Evolutionary conservation across 2,888 invertebrate genomes (phyloP).

Genomic region (Agrypnus murinus): DNA sequence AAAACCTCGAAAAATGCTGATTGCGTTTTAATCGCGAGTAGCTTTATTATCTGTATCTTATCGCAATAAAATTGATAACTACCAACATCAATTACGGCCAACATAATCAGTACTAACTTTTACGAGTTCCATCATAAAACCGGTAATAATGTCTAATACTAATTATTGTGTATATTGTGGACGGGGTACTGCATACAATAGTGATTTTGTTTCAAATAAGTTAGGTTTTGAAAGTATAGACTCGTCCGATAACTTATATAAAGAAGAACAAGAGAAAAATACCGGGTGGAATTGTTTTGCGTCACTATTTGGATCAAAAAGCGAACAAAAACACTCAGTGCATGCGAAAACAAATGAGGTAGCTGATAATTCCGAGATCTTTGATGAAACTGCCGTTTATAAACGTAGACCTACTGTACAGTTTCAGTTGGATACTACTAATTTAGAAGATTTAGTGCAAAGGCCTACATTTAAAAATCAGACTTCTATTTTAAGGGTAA

Average conservation of each 20-base stretch:
- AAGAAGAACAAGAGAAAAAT: not conserved
- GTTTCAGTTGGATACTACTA: conserved; percentile 41
- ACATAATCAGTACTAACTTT: conserved; percentile 20
- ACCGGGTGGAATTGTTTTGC: conserved; percentile 34
- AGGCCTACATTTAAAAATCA: conserved; percentile 35
- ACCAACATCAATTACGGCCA: conserved; percentile 35
- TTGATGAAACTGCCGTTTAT: conserved; percentile 46
- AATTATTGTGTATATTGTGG: conserved; percentile 49
- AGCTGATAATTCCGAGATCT: conserved; percentile 47
- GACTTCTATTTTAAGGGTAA: conserved; percentile 46
- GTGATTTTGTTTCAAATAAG: not conserved
- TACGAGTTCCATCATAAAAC: not conserved
- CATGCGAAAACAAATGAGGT: conserved; percentile 39
- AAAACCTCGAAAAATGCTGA: conserved; percentile 5
- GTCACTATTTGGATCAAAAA: not conserved
- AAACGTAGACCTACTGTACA: conserved; percentile 50
- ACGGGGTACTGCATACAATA: conserved; percentile 28
- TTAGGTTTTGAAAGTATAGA: not conserved
- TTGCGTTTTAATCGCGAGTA: conserved; percentile 25
- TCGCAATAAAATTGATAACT: conserved; percentile 35
- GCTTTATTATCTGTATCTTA: conserved; percentile 34
- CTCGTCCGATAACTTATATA: conserved; percentile 11
- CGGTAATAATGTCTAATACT: conserved; percentile 39
- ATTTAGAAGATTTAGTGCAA: conserved; percentile 25
- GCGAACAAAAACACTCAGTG: not conserved